Conservation (phyloP, 2,113 vertebrate species). For the Anser cygnoides region DNA sequence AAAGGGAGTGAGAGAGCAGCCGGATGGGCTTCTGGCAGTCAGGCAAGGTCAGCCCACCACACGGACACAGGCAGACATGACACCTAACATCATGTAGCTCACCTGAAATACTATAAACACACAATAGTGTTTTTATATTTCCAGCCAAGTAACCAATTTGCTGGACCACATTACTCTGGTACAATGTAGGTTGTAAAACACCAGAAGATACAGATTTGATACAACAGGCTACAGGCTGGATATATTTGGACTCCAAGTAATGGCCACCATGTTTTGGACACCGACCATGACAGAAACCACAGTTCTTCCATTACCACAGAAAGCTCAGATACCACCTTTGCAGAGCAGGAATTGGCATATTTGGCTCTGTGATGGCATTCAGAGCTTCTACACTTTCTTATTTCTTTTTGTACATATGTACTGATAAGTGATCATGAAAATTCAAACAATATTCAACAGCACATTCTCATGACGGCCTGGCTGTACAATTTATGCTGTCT, state of each 20-base stretch:
- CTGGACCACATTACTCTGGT: too few species aligned
- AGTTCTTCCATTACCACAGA: not conserved
- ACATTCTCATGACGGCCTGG: not conserved
- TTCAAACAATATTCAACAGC: not conserved
- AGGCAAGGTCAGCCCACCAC: too few species aligned
- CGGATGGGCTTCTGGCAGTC: too few species aligned
- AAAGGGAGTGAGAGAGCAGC: too few species aligned
- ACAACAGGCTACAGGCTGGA: not conserved
- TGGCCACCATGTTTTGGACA: not conserved
- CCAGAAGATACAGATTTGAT: not conserved
- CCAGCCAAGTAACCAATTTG: too few species aligned
- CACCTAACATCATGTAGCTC: not conserved
- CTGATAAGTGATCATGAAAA: not conserved
- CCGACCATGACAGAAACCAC: not conserved
- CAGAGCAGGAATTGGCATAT: fast-evolving
- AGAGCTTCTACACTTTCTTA: not conserved
- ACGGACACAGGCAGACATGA: too few species aligned
- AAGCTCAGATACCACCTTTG: not conserved
- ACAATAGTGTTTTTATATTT: too few species aligned
- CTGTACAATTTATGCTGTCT: not conserved
- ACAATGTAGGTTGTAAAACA: too few species aligned
- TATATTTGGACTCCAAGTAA: not conserved
- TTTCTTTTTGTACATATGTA: not conserved
- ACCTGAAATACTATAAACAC: not conserved
- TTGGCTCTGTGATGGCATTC: not conserved